Evolutionary conservation across 2,888 invertebrate genomes (phyloP).

Genomic region (Lacanobia wlatinum): DNA sequence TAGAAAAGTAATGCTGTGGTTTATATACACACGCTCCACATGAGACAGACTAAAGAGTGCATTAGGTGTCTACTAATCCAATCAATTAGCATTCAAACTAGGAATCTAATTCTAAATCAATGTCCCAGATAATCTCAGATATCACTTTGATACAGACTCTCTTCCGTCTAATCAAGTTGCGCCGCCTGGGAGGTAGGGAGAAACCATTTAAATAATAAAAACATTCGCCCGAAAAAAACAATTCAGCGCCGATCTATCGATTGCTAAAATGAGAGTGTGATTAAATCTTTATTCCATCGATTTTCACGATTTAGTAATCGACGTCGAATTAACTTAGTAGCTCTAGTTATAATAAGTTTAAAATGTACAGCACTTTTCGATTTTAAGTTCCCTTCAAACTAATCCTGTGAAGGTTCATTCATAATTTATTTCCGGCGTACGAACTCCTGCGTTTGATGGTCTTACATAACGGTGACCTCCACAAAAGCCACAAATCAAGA

Average conservation of each 20-base stretch:
- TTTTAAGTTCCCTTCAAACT: conserved; percentile 14
- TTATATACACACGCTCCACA: not conserved
- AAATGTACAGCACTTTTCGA: not conserved
- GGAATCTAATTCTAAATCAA: conserved; percentile 31
- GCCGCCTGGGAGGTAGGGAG: conserved; percentile 41
- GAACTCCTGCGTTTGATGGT: conserved; percentile 50
- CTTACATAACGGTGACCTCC: conserved; percentile 31
- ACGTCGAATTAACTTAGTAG: conserved; percentile 25
- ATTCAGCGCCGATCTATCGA: conserved; percentile 45
- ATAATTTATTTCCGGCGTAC: conserved; percentile 42
- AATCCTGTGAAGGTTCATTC: conserved; percentile 3
- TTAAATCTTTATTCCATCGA: conserved; percentile 36
- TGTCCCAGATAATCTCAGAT: conserved; percentile 28
- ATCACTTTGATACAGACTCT: conserved; percentile 21
- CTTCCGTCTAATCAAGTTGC: conserved; percentile 38
- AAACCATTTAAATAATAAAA: conserved; percentile 63
- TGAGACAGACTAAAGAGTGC: too few species aligned
- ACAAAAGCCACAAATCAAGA: conserved; percentile 49
- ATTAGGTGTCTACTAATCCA: not conserved
- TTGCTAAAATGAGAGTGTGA: conserved; percentile 49
- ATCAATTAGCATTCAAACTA: conserved; percentile 10
- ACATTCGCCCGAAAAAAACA: conserved; percentile 56
- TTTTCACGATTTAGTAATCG: conserved; percentile 18
- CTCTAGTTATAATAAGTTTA: not conserved
- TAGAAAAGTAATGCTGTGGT: not conserved